Conservation (phyloP, 2,113 vertebrate species). For the Zootoca vivipara region DNA sequence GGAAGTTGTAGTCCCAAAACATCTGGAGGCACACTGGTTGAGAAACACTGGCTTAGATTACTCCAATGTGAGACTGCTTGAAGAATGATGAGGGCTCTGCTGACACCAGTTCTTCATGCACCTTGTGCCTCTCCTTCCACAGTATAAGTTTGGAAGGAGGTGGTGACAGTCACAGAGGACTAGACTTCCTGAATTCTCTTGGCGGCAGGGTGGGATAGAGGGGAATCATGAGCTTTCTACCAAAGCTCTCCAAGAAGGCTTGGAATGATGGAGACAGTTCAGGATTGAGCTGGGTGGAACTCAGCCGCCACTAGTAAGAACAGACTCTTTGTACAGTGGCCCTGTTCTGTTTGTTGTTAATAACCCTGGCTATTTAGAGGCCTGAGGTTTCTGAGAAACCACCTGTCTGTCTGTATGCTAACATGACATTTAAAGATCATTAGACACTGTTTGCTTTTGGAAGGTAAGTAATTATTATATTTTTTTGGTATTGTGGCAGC, state of each 20-base stretch:
- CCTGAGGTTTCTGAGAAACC: not conserved
- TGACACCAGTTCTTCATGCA: not conserved
- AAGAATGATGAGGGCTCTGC: not conserved
- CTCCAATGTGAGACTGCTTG: too few relatives aligned
- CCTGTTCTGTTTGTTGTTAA: not conserved
- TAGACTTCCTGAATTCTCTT: not conserved
- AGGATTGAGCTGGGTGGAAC: not conserved
- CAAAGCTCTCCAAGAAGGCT: not conserved
- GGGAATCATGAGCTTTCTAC: not conserved
- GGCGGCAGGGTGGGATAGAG: not conserved
- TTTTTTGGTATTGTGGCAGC: not conserved
- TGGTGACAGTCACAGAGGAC: not conserved
- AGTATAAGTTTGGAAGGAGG: not conserved
- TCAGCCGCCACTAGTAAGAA: not conserved
- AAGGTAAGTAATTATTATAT: not conserved
- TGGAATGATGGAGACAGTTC: not conserved
- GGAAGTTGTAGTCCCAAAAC: too few relatives aligned
- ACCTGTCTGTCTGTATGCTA: not conserved
- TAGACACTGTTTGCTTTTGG: slow-evolving; percentile 1
- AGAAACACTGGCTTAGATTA: too few relatives aligned
- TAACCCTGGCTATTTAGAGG: not conserved
- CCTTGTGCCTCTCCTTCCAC: not conserved
- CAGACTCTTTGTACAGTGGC: not conserved
- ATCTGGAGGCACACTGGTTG: too few relatives aligned
- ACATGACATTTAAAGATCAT: not conserved